Conservation (phyloP, 2,113 vertebrate species). For the Acrocephalus kingi region DNA sequence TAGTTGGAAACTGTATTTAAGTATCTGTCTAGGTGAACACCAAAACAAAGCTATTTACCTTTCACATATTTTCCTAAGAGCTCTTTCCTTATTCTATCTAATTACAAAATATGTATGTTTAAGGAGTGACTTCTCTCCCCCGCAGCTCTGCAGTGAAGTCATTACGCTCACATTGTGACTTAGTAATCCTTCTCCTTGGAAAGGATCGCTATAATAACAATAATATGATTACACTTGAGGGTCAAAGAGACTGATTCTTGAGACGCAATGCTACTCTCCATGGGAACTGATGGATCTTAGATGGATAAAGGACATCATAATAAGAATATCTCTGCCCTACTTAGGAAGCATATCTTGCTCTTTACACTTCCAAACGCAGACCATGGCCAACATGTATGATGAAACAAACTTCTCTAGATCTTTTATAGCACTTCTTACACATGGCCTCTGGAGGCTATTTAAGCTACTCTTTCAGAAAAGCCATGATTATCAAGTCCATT, state of each 20-base stretch:
- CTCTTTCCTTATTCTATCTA: slow-evolving; percentile 45
- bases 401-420: neutral
- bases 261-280: slow-evolving; percentile 34
- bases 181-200: slow-evolving; percentile 61
- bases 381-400: neutral
- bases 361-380: neutral
- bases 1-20: slow-evolving; percentile 33
- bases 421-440: neutral
- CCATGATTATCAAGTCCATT: neutral
- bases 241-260: slow-evolving; percentile 56
- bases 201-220: slow-evolving; percentile 61
- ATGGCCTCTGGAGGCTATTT: neutral
- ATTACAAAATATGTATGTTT: slow-evolving; percentile 68
- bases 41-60: slow-evolving; percentile 65
- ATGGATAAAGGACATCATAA: slow-evolving; percentile 10
- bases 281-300: slow-evolving; percentile 45
- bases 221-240: slow-evolving; percentile 62
- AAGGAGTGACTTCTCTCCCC: slow-evolving; percentile 52
- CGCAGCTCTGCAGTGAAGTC: slow-evolving; percentile 7
- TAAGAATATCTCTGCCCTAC: slow-evolving; percentile 11
- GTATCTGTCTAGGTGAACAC: slow-evolving; percentile 32
- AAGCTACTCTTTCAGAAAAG: neutral
- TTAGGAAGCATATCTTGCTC: neutral
- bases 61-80: neutral
- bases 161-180: slow-evolving; percentile 62